Base-by-base conservation (phyloP, 92 coral and sea anemone species). In the Siderastrea siderea region DNA sequence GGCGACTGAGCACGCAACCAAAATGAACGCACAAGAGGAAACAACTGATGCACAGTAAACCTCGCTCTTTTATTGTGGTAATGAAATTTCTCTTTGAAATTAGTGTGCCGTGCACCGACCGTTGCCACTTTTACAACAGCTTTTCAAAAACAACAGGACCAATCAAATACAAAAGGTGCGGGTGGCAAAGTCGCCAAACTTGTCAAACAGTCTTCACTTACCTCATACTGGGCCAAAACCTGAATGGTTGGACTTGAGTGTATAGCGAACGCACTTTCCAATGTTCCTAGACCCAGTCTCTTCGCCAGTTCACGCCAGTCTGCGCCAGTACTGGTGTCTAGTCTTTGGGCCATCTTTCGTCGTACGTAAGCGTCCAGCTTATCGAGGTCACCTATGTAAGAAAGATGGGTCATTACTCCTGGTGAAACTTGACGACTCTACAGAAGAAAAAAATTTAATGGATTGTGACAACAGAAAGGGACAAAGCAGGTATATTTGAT, bases 281-380 rank as follows among this genome's bases (percentile, higher is more conserved):
- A 70, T 7, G 77, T 79, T 2, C 95, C 88, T 60, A 92, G 90
- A 16, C 87, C 87, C 80, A 92, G 88, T 62, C 86, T 86, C 69
- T 62, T 81, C 49, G 93, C 93, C 74, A 92, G 55, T 69, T 52
- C 88, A 63, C 84, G 91, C 95, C 95, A 92, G 78, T 89, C 86
- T 45, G 88, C 91, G n/a, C 85, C 87, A 60, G 47, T 72, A 55
- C 59, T 63, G 54, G 54, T 80, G 69, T 92, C 90, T 54, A 92
- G 57, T 43, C 70, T 80, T 55, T 58, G 60, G 43, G 92, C 92
- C 74, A 89, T 80, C 68, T 80, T 92, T 12, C 81, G 49, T 82
- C 92, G 67, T 57, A 87, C 77, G 52, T 75, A 82, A 8, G 78
- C 68, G 49, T 91, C 94, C 46, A 92, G 57, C 52, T 80, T 68